Base-by-base conservation (phyloP, 2,888 invertebrate genomes). In the Hermaeophaga mercurialis region DNA sequence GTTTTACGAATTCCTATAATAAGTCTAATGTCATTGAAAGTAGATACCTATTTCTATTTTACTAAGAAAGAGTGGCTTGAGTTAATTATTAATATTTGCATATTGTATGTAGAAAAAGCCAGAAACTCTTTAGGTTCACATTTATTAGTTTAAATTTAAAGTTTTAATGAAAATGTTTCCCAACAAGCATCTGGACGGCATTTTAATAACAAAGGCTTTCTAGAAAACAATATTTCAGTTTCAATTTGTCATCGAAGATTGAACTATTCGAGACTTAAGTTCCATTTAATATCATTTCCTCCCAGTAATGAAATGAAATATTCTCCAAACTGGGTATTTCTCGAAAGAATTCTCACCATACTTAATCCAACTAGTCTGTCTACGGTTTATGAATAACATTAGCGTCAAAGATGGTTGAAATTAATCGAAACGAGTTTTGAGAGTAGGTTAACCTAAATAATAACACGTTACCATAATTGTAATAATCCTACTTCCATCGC, bases 381-480 rank as follows among this genome's bases (percentile, higher is more conserved):
- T 43, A n/a, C 22, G 39, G 47, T 31, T 43, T 54, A 48, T 59
- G 49, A 54, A 54, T 56, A 54, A 50, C 49, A 54, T 54, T 59
- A 59, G 41, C 54, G 49, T 56, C 54, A 53, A 45, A 54, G 56
- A 59, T 53, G 56, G 56, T 49, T 54, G 22, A 41, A 45, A 59
- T 54, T 60, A 57, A 61, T 56, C 55, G 31, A 56, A 63, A 56
- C 65, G 62, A 64, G 64, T 63, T 66, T 39, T 62, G 65, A 60
- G 56, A 62, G 56, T 65, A 65, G 64, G 61, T 63, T 66, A 66
- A 65, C 65, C 66, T 63, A 64, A 65, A 67, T 65, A 67, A 65
- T 67, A 62, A 63, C 65, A 65, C 50, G 63, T 65, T 67, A 64
- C 66, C 64, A 64, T 67, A 67, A 67, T 61, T 54, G 65, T 59